Conservation (phyloP, 2,113 vertebrate genomes). For the Coreoperca whiteheadi region DNA sequence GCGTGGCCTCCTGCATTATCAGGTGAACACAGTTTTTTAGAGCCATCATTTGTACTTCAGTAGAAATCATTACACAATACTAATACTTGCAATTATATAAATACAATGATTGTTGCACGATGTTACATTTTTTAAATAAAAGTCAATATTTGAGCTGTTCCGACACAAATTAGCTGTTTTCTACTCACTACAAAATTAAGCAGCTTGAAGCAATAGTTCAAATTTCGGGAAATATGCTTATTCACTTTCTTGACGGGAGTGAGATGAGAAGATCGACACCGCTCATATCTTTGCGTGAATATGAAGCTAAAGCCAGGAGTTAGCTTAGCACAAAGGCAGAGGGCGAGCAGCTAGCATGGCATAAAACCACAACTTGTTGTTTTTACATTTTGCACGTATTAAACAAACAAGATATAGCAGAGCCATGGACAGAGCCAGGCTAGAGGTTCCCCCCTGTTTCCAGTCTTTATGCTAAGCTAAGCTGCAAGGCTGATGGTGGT, state of each 20-base stretch:
- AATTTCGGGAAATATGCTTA: neutral
- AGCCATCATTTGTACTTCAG: neutral
- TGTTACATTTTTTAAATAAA: conserved; percentile 40
- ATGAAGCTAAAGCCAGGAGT: conserved; percentile 1
- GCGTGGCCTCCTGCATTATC: neutral
- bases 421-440: too few relatives aligned
- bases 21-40: neutral
- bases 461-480: neutral
- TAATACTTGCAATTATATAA: conserved; percentile 27
- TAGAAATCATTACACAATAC: conserved; percentile 9
- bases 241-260: neutral
- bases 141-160: neutral
- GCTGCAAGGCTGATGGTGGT: neutral
- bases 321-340: neutral
- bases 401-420: too few relatives aligned
- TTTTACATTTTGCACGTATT: neutral
- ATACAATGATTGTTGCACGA: conserved; percentile 16
- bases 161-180: neutral
- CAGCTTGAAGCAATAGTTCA: neutral
- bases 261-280: neutral
- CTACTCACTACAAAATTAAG: neutral
- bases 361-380: neutral
- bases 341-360: neutral
- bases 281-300: neutral
- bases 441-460: neutral